Percentiles rank a stretch among this genome's conserved stretches.
phyloP scores from a whole-genome alignment of 37 sponge, comb jelly and placozoan genomes.

The Lycopodina hypogea region DNA sequence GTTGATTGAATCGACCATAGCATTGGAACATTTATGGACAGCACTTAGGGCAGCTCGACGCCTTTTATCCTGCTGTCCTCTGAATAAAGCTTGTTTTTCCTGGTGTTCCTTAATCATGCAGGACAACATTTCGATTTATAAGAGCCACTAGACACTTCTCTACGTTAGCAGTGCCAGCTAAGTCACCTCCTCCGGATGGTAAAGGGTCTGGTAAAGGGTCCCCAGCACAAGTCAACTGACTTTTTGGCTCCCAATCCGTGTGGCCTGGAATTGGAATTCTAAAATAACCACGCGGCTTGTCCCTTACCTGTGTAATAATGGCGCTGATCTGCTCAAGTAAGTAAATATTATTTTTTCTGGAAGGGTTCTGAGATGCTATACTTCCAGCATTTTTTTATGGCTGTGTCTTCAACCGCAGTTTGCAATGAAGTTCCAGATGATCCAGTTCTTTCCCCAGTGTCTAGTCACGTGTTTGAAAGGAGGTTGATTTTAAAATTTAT shows the following conservation, averaged over 20 bases:
- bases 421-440: slow-evolving; percentile 95
- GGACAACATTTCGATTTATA: slow-evolving; percentile 70
- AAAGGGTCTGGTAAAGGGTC: too few relatives aligned
- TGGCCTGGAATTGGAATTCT: neutral
- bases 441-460: slow-evolving; percentile 93
- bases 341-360: slow-evolving; percentile 3
- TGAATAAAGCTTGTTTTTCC: slow-evolving; percentile 64
- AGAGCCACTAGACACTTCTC: too few relatives aligned
- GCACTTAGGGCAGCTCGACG: slow-evolving; percentile 69
- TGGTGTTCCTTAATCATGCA: slow-evolving; percentile 84
- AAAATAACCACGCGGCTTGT: neutral
- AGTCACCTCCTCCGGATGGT: too few relatives aligned
- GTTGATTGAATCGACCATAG: slow-evolving; percentile 84
- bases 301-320: slow-evolving; percentile 37
- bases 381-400: neutral
- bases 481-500: slow-evolving; percentile 90
- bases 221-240: neutral
- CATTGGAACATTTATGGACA: slow-evolving; percentile 69
- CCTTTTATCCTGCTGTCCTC: slow-evolving; percentile 76
- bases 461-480: slow-evolving; percentile 90
- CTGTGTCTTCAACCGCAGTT: slow-evolving; percentile 37
- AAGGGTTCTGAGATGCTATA: too few relatives aligned
- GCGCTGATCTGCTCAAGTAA: slow-evolving; percentile 92
- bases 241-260: neutral
- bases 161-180: too few relatives aligned